Conservation (phyloP, 2,888 invertebrate species). For the Pandemis cinnamomeana region DNA sequence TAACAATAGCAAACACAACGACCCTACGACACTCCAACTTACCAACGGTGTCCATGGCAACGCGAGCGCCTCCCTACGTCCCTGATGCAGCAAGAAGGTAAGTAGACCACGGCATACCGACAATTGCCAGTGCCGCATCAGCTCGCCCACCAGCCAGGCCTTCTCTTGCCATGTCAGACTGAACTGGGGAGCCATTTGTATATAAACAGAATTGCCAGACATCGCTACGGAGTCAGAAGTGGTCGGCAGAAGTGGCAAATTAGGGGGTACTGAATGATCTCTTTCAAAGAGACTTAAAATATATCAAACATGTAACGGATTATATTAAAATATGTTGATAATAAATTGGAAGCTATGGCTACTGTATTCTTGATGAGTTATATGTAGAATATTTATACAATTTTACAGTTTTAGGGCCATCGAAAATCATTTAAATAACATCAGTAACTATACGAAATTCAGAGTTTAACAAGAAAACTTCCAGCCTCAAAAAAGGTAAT, state of each 20-base stretch:
- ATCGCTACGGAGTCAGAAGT: not conserved
- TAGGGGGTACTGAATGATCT: not conserved
- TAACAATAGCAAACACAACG: not conserved
- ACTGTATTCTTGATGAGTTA: not conserved
- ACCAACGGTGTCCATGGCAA: conserved; percentile 34
- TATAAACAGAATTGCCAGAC: not conserved
- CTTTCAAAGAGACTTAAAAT: too few species aligned
- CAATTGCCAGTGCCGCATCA: conserved; percentile 60
- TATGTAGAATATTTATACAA: not conserved
- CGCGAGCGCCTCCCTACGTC: not conserved
- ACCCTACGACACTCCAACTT: conserved; percentile 10
- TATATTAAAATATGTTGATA: not conserved
- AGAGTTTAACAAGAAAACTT: not conserved
- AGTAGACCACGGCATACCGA: conserved; percentile 44
- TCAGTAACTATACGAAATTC: not conserved
- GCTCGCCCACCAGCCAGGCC: not conserved
- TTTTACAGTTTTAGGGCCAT: not conserved
- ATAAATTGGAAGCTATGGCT: not conserved
- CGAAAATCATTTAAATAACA: not conserved
- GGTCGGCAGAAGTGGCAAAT: not conserved
- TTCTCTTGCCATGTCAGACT: not conserved
- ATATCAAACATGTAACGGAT: too few species aligned
- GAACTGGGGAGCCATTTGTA: not conserved
- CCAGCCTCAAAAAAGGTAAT: not conserved
- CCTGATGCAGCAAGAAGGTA: conserved; percentile 22